Base-by-base conservation (phyloP, 2,797 vertebrate species). In the Nyctibius grandis region DNA sequence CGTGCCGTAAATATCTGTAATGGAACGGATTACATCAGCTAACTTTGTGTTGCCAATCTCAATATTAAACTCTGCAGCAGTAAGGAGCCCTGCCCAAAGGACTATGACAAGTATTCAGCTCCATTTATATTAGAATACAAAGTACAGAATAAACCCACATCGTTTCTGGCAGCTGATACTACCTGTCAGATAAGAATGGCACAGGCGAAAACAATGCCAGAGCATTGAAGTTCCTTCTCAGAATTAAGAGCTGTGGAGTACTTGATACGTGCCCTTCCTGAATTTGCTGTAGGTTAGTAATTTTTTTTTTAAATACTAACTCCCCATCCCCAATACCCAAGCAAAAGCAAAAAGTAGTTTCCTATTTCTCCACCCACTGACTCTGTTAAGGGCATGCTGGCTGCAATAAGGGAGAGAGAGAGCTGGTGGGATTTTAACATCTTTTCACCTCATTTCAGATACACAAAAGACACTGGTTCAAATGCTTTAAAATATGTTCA, bases 1-100 rank as follows among this genome's bases (percentile, higher is more conserved):
- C 2, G 4, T 92, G 77, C 91, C 4, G n/a, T 87, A 50, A 96
- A 95, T 96, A 94, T 97, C 93, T 61, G 95, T 91, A 96, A 94
- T 93, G 96, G 95, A 97, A 93, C 3, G 34, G 96, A 97, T 97
- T 93, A 97, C 94, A 91, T 97, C 96, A 97, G 96, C 93, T 56
- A 54, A 79, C 85, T 84, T 68, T 8, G 70, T 36, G 85, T 85
- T 97, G 96, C 95, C 95, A 96, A 92, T 94, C 94, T 95, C 89
- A 34, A 85, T 68, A 61, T 93, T 93, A 79, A 95, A 88, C 91
- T 91, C 80, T 33, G 75, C 89, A 87, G 96, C 84, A 95, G 91
- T 85, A 86, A 92, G 75, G 82, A 95, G 77, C 91, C 95, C 92
- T 94, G 88, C 95, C 94, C 93, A 94, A 86, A 95, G 94, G 95